Evolutionary conservation across 2,888 invertebrate genomes (phyloP), one percentile per base, ranked within the genome.

Genomic region (Poecilobothrus nobilitatus): DNA sequence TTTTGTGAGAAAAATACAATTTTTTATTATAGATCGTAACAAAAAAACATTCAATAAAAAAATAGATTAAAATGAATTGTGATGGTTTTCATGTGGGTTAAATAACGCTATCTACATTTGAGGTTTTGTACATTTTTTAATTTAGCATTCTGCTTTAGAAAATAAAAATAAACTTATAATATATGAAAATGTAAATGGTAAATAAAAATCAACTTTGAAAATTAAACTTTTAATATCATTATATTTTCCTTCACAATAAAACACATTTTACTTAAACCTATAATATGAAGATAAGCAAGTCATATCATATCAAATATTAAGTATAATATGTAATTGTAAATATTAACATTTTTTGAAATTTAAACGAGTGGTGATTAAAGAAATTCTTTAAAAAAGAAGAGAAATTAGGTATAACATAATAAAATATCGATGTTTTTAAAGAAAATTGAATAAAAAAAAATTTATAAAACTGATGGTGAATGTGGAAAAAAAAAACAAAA

Each of bases 31-130:
- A 53, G 53, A n/a, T 53, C 53, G 15, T 53, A 18, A 53, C 53
- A 53, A 53, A 53, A 27, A 37, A 53, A 18, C 15, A 18, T 53
- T 53, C n/a, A 53, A 53, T 53, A 53, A 53, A 53, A 53, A 53
- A 53, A 18, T 12, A 53, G 53, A 53, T 53, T 53, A 53, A 53
- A 53, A 53, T 53, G 53, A 53, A 53, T 53, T 53, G 53, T 53
- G 15, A 53, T 53, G 53, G 53, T 53, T 53, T 53, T 53, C 18
- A 6, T 53, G 53, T 53, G 53, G 53, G 53, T 18, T 53, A 18
- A 53, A 53, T 53, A 53, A 18, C 18, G 9, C 53, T 53, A 53
- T 15, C 53, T 53, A 53, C 53, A 53, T 53, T 53, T 53, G 53
- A 53, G 53, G 53, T 53, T 53, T 12, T 6, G 53, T 53, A 53